These are phyloP conservation scores for Erebia palarica DNA, from an alignment of 2,888 invertebrate species.

Conservation along the genomic window DNA sequence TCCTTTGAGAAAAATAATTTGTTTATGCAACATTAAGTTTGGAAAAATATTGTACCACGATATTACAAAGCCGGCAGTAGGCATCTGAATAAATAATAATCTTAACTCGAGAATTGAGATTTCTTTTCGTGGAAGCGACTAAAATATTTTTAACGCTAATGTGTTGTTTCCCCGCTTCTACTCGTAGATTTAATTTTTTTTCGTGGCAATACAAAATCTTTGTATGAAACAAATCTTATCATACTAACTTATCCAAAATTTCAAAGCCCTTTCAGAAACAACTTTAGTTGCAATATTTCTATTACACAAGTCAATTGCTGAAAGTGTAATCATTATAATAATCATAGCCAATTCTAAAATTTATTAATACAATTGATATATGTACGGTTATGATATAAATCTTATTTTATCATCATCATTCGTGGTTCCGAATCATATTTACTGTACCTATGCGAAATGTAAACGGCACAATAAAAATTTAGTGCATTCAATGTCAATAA, in stretches of 20 bases:
- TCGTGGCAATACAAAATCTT: background rate
- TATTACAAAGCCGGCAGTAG: constrained; percentile 14
- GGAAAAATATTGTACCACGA: constrained; percentile 14
- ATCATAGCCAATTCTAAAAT: background rate
- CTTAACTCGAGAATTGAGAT: constrained; percentile 11
- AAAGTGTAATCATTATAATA: background rate
- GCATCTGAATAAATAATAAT: constrained; percentile 23
- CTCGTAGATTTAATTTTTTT: background rate
- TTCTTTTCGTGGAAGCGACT: constrained; percentile 8
- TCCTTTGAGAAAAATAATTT: constrained; percentile 2
- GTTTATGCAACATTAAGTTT: constrained; percentile 16
- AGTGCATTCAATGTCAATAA: constrained; percentile 38
- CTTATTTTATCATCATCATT: constrained; percentile 8
- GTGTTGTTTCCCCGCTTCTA: background rate
- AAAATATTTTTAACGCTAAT: constrained; percentile 9
- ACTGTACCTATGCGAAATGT: constrained; percentile 39
- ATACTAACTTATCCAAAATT: background rate
- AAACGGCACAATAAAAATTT: constrained; percentile 40
- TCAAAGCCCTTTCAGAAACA: too few relatives aligned
- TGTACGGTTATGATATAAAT: background rate
- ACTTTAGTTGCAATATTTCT: too few relatives aligned
- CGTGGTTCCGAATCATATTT: constrained; percentile 30
- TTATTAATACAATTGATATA: background rate
- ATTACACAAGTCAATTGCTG: too few relatives aligned
- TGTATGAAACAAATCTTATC: too few relatives aligned